Base-by-base conservation (phyloP, 2,797 vertebrate genomes). In the Enoplosus armatus region DNA sequence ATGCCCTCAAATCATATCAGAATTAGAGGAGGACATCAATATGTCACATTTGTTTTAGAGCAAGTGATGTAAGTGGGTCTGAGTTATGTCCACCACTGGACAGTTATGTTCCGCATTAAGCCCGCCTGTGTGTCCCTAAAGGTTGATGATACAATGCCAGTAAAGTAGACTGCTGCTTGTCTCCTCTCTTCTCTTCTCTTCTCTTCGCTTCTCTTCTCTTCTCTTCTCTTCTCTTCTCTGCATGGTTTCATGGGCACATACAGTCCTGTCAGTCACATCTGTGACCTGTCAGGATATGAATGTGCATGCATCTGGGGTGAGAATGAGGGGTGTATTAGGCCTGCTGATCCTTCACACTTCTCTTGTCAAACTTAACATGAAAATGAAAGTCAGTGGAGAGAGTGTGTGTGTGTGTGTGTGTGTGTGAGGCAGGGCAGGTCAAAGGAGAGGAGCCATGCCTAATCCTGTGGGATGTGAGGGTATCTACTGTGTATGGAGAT, bases 381-480 rank as follows among this genome's bases (percentile, higher is more conserved):
- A 92, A 89, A 90, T 90, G 76, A 91, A 93, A 93, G 79, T 82
- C 84, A 76, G 75, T 81, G 47, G 37, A 65, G 62, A 62, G 68
- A 55, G 27, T 61, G 68, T 43, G 76, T 29, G 72, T 26, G 64
- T 61, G 45, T 67, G 59, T 61, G 18, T 26, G 71, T 9, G 63
- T 22, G 27, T 53, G 33, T 39, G 68, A 58, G 27, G 31, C 29
- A 76, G 61, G 63, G 83, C 83, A 89, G 94, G 93, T 94, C 92
- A 94, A 91, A 92, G 84, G 85, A 93, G 87, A 89, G 82, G 87
- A 92, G 85, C 90, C 91, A 82, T 93, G 92, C 89, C 89, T 94
- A 94, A 94, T 94, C 94, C 94, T 94, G 86, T 91, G 93, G 92
- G 94, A 94, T 94, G 92, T 90, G 90, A 90, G 92, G 88, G 89